Base-by-base conservation (phyloP, 2,888 invertebrate species). In the Maniola hyperantus region DNA sequence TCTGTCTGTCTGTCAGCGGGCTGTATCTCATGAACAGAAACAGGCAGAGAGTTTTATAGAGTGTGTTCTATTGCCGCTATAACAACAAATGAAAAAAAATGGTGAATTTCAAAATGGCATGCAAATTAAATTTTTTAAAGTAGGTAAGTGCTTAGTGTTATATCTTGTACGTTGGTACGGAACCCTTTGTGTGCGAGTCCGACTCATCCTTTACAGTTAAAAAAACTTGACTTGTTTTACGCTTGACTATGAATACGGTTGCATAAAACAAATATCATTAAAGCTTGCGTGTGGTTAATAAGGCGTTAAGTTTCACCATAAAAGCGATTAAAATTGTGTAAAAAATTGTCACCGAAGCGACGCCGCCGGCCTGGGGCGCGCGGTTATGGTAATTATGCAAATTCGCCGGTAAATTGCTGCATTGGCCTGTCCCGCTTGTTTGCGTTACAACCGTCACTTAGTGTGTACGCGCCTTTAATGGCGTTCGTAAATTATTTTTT, bases 311-410 rank as follows among this genome's bases (percentile, higher is more conserved):
- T 54, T 42, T 34, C 54, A 11, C 18, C 55, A 48, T 48, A 64
- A 54, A 55, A 13, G 63, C 55, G 34, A 55, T 64, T 61, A 50
- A 36, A 61, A 61, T 8, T 55, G 60, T 51, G 20, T 44, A 65
- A 62, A 64, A 70, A 85, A 85, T 84, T 83, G 85, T 84, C 83
- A 79, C 78, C 61, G 64, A 61, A 74, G 74, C 65, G 75, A 69
- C 71, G 67, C 67, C 71, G 67, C 57, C 74, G 74, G 81, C 83
- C 81, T 76, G 77, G 74, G 81, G 85, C 84, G 78, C 79, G 82
- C 82, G 83, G 86, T 84, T 83, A 81, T 83, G 79, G 74, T 79
- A 84, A 88, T 88, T 88, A 89, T 89, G 90, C 83, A 88, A 88
- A 89, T 88, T 83, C 76, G 75, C 77, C 80, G 84, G 80, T 76